Base-by-base conservation (phyloP, 2,113 vertebrate species). In the Mormyrus iriodes region DNA sequence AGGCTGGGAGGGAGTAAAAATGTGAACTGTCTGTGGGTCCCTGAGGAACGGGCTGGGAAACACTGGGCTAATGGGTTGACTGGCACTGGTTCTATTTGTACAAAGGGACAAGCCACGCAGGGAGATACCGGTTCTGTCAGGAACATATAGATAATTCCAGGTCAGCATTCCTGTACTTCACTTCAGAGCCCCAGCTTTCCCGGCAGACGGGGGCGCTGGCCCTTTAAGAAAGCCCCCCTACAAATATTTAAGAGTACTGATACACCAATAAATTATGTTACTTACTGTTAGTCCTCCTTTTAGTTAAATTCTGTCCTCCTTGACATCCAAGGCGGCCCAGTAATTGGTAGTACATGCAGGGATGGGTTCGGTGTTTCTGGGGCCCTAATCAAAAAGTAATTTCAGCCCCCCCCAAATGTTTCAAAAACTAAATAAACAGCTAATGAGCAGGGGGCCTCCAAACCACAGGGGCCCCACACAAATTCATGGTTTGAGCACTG, bases 81-180 rank as follows among this genome's bases (percentile, higher is more conserved):
- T 65, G n/a, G 58, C 24, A 12, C n/a, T 65, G 58, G 8, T 0
- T 52, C 39, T 35, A 2, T 51, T 55, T 48, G 52, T 51, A 84
- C 49, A 58, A 31, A 7, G 2, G 90, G 82, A 76, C 44, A 4
- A 88, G 35, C 84, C 51, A 31, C 85, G 48, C 19, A 88, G 39
- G 88, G 53, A 61, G 24, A n/a, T 61, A 39, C 79, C 87, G 88
- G 53, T 21, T 92, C 91, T 91, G 92, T 89, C 90, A 91, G 95
- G 95, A 93, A 93, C 90, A 92, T 94, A 95, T 92, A 93, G 94
- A 94, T 61, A 93, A 92, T 91, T 93, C 92, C 90, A 79, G 87
- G 73, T 55, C 88, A 86, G 93, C 91, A 90, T 88, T 84, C 83
- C 89, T 89, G 8, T 90, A 52, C 52, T 88, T 10, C 76, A 79